Conservation (phyloP, 2,113 vertebrate genomes). For the Chloroceryle aenea region DNA sequence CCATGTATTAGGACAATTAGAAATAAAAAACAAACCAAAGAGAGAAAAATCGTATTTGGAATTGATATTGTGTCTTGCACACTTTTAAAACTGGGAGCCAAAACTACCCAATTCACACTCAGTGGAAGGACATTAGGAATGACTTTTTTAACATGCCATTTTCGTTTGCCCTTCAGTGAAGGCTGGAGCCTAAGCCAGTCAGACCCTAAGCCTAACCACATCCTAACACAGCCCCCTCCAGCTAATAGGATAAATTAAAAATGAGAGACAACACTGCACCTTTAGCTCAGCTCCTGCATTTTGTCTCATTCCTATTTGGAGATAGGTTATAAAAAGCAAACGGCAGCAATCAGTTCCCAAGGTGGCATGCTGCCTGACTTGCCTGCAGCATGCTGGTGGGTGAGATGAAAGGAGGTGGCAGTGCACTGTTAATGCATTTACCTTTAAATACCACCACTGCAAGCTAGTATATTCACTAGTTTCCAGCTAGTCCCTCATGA, state of each 20-base stretch:
- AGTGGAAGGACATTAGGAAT: not conserved
- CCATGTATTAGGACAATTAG: not conserved
- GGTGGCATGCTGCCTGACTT: not conserved
- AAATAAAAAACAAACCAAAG: not conserved
- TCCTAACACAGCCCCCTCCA: not conserved
- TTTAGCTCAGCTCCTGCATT: not conserved
- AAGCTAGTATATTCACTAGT: not conserved
- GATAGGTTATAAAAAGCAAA: not conserved
- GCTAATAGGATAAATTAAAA: not conserved
- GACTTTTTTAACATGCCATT: fast-evolving
- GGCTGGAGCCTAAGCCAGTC: not conserved
- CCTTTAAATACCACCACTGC: not conserved
- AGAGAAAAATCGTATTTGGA: not conserved
- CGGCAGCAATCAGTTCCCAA: not conserved
- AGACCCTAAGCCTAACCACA: not conserved
- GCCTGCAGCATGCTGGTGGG: not conserved
- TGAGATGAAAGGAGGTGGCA: conserved; percentile 28
- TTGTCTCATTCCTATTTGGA: not conserved
- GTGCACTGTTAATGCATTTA: not conserved
- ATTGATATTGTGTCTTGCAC: not conserved
- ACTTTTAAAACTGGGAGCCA: not conserved
- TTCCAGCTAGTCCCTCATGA: not conserved
- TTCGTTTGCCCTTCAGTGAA: not conserved
- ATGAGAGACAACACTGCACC: not conserved
- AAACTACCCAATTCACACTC: not conserved